Base-by-base conservation (phyloP, 2,113 vertebrate species). In the Bubalus kerabau region DNA sequence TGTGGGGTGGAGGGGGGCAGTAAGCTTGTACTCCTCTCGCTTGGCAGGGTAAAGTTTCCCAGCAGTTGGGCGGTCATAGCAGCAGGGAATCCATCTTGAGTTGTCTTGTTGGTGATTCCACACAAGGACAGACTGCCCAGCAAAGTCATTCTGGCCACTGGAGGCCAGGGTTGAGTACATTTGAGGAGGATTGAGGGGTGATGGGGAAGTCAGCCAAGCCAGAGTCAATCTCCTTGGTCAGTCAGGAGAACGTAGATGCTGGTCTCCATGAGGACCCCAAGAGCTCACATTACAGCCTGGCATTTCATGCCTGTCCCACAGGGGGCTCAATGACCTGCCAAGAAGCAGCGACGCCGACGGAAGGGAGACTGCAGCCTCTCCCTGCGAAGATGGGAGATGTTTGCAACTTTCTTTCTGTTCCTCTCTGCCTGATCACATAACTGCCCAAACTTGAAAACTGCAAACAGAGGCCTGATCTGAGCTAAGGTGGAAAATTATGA, bases 261-360 rank as follows among this genome's bases (percentile, higher is more conserved):
- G 40, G 32, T 87, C 30, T 24, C 84, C 62, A 30, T 0, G 46
- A 26, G 1, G 59, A 7, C 12, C 8, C 43, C 13, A 7, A 52
- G 46, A 17, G 28, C 24, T 74, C 36, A 32, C 2, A 2, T 0
- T 5, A 5, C 15, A 62, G 16, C 43, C 60, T 3, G 12, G 54
- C 7, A 9, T 23, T n/a, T 46, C 26, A 23, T 26, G 48, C 11
- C 83, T 86, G 59, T 7, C 36, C 43, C 23, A 16, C 40, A 43
- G 17, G 17, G 56, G 14, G 56, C 48, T 90, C 0, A 1, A 23
- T 0, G 13, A 26, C 56, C 12, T n/a, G 36, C 54, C 32, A 4
- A 62, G 46, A 81, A 48, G 76, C 67, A 40, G 78, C 28, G 14
- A 21, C 23, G 2, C 32, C 0, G 0, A 6, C 11, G 21, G 86